Evolutionary conservation across 2,888 invertebrate species (phyloP), one percentile per base, ranked within the genome.

Genomic region (Myopa testacea): DNA sequence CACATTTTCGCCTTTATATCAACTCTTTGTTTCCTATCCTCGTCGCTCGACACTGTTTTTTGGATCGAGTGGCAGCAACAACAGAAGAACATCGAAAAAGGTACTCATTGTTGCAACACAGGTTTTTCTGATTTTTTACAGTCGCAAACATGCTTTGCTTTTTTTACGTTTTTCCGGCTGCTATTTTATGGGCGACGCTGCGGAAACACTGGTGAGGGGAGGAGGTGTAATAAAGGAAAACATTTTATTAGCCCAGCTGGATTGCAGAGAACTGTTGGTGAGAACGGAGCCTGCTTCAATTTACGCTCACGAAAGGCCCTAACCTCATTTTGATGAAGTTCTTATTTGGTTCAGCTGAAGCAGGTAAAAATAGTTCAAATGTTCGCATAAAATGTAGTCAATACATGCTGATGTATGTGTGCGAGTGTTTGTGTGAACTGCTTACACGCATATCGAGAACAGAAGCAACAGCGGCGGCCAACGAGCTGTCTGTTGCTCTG

Each of bases 281-380:
- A 45, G 45, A 6, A 26, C 58, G 58, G 6, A 58, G n/a, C n/a
- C 10, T 8, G 52, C 52, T 8, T 52, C 19, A 58, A 58, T 19
- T 62, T 62, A 3, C 2, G 19, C 6, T 34, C 50, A 38, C 55
- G 37, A 58, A 58, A 14, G 70, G 55, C 70, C 70, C 34, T 37
- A 70, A 70, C 70, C 70, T 70, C 55, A 16, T 70, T 70, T 70
- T 58, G 37, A 8, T 37, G 4, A 16, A 58, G 52, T 55, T 55
- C 3, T 5, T 70, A 37, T 58, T 55, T 55, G 7, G 12, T 69
- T 26, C 52, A 69, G 8, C 12, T 55, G 55, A 16, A 50, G 52
- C 52, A 70, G 26, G 70, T 52, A 10, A 16, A 70, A 70, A 8
- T n/a, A 4, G 16, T 37, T n/a, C 37, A 70, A 70, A 34, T 70